A percentile compares a stretch with the other conserved stretches of the same genome.
These are phyloP conservation scores for Trachymyrmex septentrionalis DNA, from an alignment of 1,140 invertebrate genomes.

Conservation along the genomic window DNA sequence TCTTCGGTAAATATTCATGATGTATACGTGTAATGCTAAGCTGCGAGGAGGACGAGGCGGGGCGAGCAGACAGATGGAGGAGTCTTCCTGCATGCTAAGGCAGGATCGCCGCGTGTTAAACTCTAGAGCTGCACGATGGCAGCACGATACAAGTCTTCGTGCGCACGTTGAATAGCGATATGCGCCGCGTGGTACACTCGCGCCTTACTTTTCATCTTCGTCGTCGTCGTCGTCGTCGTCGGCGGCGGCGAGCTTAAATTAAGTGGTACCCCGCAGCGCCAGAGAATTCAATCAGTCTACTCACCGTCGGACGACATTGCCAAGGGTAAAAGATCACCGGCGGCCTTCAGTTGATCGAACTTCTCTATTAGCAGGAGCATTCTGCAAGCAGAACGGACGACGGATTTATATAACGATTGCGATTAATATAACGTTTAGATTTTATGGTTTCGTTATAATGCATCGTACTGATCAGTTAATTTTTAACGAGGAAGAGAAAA, in stretches of 20 bases:
- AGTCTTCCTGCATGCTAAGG: slow-evolving; percentile 63
- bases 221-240: background rate
- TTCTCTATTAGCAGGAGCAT: slow-evolving; percentile 91
- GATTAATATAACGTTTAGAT: background rate
- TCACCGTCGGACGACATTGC: slow-evolving; percentile 87
- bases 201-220: slow-evolving; percentile 33
- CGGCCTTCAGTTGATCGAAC: slow-evolving; percentile 95
- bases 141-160: slow-evolving; percentile 76
- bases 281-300: slow-evolving; percentile 68
- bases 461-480: background rate
- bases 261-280: slow-evolving; percentile 34
- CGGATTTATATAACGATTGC: background rate
- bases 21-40: slow-evolving; percentile 63
- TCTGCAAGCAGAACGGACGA: slow-evolving; percentile 71
- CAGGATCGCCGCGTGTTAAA: slow-evolving; percentile 62
- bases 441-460: background rate
- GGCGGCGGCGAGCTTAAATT: slow-evolving; percentile 35
- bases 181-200: slow-evolving; percentile 15
- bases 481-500: background rate
- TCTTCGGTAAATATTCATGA: slow-evolving; percentile 80
- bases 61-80: slow-evolving; percentile 22
- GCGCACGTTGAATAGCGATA: slow-evolving; percentile 65
- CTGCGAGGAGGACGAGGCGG: slow-evolving; percentile 1
- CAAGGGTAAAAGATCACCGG: slow-evolving; percentile 93
- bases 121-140: slow-evolving; percentile 73